Conservation (phyloP, 2,113 vertebrate genomes). For the Nipponia nippon region DNA sequence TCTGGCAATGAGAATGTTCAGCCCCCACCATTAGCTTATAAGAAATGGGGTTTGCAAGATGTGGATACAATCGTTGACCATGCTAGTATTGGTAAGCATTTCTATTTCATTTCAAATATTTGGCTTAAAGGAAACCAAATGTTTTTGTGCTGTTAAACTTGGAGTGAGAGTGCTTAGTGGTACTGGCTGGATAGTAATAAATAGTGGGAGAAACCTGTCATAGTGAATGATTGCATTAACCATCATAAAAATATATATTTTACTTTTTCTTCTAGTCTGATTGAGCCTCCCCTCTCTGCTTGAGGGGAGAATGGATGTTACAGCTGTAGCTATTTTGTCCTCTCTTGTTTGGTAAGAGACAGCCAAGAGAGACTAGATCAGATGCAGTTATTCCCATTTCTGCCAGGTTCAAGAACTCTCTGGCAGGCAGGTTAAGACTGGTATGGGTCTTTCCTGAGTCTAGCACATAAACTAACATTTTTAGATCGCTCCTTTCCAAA, state of each 20-base stretch:
- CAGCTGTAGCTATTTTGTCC: not conserved
- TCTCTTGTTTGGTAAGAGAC: not conserved
- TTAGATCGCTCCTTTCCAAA: not conserved
- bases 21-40: conserved; percentile 94
- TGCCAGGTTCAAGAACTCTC: not conserved
- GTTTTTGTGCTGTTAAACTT: not conserved
- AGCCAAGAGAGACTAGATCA: not conserved
- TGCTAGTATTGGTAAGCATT: conserved; percentile 88
- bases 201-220: not conserved
- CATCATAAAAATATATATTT: not conserved
- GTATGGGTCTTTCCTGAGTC: not conserved
- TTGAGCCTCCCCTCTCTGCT: not conserved
- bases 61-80: conserved; percentile 92
- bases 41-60: conserved; percentile 98
- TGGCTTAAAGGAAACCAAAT: not conserved
- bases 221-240: not conserved
- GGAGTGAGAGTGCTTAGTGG: not conserved
- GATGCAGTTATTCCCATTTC: not conserved
- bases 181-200: not conserved
- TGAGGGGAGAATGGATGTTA: not conserved
- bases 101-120: not conserved
- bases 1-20: conserved; percentile 93
- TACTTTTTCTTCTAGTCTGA: not conserved
- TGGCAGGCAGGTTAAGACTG: not conserved
- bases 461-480: not conserved